A percentile compares a stretch with the other conserved stretches of the same genome.
Evolutionary conservation across 2,113 vertebrate genomes (phyloP).

Genomic region (Periophthalmodon schlosseri): DNA sequence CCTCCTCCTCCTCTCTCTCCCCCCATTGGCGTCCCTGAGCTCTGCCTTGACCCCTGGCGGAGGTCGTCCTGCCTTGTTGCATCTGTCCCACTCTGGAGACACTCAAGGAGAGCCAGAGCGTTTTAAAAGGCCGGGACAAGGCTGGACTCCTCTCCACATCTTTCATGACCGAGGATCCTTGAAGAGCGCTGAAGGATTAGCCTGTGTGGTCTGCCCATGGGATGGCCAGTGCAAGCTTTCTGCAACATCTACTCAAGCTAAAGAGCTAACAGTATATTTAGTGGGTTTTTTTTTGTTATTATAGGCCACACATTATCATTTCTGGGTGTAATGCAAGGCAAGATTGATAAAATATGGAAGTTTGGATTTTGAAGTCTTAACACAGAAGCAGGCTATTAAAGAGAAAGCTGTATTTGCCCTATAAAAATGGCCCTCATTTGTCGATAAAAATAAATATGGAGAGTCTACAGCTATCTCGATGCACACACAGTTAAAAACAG

Average conservation of each 20-base stretch:
- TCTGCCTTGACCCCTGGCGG: slow-evolving; percentile 70
- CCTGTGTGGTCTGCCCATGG: slow-evolving; percentile 69
- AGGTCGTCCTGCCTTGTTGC: slow-evolving; percentile 66
- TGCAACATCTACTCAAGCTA: not conserved
- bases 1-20: slow-evolving; percentile 1
- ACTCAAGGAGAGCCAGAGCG: slow-evolving; percentile 68
- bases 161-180: slow-evolving; percentile 66
- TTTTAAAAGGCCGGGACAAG: slow-evolving; percentile 65
- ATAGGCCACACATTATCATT: not conserved
- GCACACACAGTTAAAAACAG: not conserved
- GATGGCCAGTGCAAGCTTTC: slow-evolving; percentile 50
- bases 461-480: not conserved
- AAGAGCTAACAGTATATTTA: too few relatives aligned
- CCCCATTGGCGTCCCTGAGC: slow-evolving; percentile 51
- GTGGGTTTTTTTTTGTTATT: not conserved
- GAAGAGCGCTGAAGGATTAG: slow-evolving; percentile 58
- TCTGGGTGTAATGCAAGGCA: not conserved
- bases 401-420: not conserved
- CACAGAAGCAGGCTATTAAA: not conserved
- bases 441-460: not conserved
- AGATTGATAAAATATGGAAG: not conserved
- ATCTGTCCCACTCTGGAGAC: slow-evolving; percentile 69
- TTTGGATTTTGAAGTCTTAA: not conserved
- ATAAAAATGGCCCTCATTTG: not conserved
- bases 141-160: slow-evolving; percentile 58